A percentile compares a stretch with the other conserved stretches of the same genome.
Evolutionary conservation across 2,888 invertebrate genomes (phyloP).

Genomic region (Eupelmus urozonus): DNA sequence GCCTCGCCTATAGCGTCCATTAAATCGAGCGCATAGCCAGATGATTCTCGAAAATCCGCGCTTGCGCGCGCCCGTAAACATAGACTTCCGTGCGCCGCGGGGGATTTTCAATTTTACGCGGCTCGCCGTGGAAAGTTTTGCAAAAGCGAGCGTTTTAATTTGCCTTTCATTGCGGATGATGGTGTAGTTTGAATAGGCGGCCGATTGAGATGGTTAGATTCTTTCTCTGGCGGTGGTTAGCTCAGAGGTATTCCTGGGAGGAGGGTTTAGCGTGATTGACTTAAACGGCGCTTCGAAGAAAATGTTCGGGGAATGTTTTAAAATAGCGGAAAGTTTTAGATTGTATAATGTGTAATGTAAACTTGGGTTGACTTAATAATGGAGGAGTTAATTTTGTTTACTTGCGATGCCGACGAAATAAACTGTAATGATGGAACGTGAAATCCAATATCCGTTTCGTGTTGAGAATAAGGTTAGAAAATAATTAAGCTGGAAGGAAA

Average conservation of each 20-base stretch:
- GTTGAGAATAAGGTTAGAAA: no score
- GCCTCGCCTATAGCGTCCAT: background rate
- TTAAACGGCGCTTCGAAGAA: no score
- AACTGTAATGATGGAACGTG: no score
- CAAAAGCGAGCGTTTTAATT: slow-evolving; percentile 26
- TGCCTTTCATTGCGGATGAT: background rate
- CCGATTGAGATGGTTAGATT: slow-evolving; percentile 26
- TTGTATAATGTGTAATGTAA: no score
- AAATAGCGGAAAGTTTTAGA: no score
- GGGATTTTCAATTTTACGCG: slow-evolving; percentile 52
- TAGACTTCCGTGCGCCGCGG: slow-evolving; percentile 16
- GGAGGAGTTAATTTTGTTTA: no score
- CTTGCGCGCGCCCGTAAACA: background rate
- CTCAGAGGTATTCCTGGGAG: background rate
- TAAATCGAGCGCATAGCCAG: slow-evolving; percentile 37
- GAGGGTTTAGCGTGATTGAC: background rate
- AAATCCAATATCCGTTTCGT: no score
- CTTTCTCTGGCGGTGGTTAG: background rate
- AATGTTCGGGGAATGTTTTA: no score
- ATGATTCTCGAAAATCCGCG: background rate
- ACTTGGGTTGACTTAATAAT: no score
- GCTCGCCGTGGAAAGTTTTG: background rate
- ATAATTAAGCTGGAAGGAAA: no score
- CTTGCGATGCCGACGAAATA: no score
- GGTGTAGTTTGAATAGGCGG: background rate